Evolutionary conservation across 2,113 vertebrate species (phyloP).

Genomic region (Porphyrio hochstetteri): DNA sequence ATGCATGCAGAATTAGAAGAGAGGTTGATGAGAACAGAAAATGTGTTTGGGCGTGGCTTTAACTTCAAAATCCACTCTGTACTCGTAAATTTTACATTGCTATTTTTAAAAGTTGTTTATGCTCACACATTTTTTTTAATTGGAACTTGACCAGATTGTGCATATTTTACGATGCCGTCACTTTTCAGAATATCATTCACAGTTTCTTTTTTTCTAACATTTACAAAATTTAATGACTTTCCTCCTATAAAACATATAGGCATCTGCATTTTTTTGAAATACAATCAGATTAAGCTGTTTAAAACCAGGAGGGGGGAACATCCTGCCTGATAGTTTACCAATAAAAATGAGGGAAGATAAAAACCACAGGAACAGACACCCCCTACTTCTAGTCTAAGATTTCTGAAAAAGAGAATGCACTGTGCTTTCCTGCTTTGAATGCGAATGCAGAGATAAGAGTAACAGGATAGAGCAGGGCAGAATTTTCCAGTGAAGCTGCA

Average conservation of each 20-base stretch:
- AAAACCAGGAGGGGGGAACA: constrained; percentile 43
- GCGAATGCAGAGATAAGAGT: background rate
- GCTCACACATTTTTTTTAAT: constrained; percentile 60
- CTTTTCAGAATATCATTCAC: constrained; percentile 49
- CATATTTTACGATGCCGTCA: constrained; percentile 30
- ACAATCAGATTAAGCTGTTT: constrained; percentile 41
- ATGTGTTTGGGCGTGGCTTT: background rate
- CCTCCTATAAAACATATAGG: constrained; percentile 47
- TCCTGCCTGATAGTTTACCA: constrained; percentile 39
- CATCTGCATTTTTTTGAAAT: constrained; percentile 45
- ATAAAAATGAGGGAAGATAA: constrained; percentile 39
- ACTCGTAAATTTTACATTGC: constrained; percentile 23
- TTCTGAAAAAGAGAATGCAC: background rate
- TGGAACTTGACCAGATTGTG: constrained; percentile 65
- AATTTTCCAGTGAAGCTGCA: background rate
- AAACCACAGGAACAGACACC: background rate
- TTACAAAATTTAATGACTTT: constrained; percentile 61
- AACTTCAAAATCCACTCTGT: background rate
- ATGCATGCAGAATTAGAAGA: constrained; percentile 17
- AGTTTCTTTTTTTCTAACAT: constrained; percentile 40
- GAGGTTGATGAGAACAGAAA: constrained; percentile 28
- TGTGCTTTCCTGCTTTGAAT: background rate
- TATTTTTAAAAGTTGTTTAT: constrained; percentile 66
- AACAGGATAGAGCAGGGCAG: background rate
- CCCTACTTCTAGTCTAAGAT: background rate